Evolutionary conservation across 1,140 invertebrate genomes (phyloP).

Genomic region (Drosophila arizonae): DNA sequence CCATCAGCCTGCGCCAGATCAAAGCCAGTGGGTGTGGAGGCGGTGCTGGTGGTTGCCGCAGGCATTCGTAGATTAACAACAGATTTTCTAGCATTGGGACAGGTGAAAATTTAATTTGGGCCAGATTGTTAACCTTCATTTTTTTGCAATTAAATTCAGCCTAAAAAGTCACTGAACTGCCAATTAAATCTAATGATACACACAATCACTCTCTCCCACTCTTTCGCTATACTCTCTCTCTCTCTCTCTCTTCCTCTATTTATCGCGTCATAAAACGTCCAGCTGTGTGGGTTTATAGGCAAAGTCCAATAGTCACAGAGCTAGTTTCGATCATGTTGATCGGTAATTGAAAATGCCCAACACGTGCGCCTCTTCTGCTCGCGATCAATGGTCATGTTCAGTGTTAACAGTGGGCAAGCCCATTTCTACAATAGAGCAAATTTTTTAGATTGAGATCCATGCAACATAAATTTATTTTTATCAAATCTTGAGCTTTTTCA

Average conservation of each 20-base stretch:
- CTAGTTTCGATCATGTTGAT: slow-evolving; percentile 60
- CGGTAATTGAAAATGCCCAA: slow-evolving; percentile 66
- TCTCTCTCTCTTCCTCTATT: slow-evolving; percentile 20
- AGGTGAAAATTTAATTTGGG: slow-evolving; percentile 59
- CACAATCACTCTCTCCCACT: neutral
- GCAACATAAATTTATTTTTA: neutral
- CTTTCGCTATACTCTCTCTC: neutral
- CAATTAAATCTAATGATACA: slow-evolving; percentile 32
- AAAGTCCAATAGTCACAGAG: slow-evolving; percentile 44
- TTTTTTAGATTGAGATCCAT: neutral
- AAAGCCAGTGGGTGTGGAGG: slow-evolving; percentile 49
- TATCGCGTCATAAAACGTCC: slow-evolving; percentile 62
- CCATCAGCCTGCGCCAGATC: slow-evolving; percentile 61
- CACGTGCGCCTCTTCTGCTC: slow-evolving; percentile 65
- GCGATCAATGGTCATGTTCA: slow-evolving; percentile 39
- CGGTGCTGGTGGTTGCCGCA: slow-evolving; percentile 3
- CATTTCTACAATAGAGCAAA: neutral
- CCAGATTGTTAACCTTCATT: slow-evolving; percentile 43
- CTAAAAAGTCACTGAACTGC: slow-evolving; percentile 50
- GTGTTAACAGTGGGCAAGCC: slow-evolving; percentile 46
- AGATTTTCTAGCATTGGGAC: slow-evolving; percentile 36
- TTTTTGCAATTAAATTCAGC: slow-evolving; percentile 63
- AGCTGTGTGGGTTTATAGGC: slow-evolving; percentile 22
- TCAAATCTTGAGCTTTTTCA: neutral
- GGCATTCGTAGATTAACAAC: slow-evolving; percentile 26